Conservation (phyloP, 64 coral and sea anemone species). For the Anthopleura sola region DNA sequence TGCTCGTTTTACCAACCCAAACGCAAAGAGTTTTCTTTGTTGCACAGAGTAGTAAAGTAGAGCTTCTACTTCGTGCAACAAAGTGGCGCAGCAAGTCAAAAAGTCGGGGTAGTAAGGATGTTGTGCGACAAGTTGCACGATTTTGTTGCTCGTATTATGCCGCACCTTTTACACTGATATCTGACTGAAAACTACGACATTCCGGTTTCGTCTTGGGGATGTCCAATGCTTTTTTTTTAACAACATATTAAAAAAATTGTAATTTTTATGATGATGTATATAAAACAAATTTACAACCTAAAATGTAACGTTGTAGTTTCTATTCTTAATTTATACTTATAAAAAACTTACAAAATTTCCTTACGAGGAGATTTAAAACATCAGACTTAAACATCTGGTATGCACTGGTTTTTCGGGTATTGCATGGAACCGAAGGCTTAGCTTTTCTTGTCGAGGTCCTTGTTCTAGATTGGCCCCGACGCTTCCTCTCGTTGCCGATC, state of each 20-base stretch:
- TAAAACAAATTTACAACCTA: neutral
- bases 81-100: too few species aligned
- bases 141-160: neutral
- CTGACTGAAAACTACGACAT: neutral
- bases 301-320: neutral
- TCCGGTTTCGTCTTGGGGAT: neutral
- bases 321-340: neutral
- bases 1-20: neutral
- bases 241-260: neutral
- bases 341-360: neutral
- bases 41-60: neutral
- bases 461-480: neutral
- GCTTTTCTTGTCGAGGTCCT: neutral
- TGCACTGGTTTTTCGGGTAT: constrained; percentile 1
- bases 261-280: neutral
- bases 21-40: neutral
- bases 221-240: neutral
- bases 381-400: constrained; percentile 1
- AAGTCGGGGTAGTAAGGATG: too few species aligned
- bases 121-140: neutral
- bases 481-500: constrained; percentile 19
- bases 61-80: too few species aligned
- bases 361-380: constrained; percentile 1
- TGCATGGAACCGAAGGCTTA: neutral
- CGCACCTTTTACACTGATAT: neutral